Percentiles rank a stretch among this genome's conserved stretches.
Conservation (phyloP, 2,113 vertebrate species). For the Progne subis region DNA sequence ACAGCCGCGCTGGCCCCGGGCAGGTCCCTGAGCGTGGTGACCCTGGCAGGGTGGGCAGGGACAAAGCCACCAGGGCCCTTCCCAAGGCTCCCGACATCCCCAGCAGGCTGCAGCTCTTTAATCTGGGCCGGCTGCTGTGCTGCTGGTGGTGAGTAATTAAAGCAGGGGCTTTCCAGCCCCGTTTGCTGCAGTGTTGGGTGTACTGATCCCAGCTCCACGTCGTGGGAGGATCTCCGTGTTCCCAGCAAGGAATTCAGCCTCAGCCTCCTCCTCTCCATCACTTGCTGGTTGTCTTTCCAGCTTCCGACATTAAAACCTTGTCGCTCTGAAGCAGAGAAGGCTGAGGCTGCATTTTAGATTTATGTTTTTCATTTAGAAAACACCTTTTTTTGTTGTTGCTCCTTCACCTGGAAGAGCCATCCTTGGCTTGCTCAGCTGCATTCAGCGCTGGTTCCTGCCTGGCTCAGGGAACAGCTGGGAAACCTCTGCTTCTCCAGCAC, state of each 20-base stretch:
- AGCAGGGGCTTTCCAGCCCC: neutral
- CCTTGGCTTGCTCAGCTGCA: neutral
- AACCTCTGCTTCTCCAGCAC: neutral
- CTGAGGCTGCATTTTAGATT: neutral
- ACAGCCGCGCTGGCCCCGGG: fast-evolving
- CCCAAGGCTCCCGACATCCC: neutral
- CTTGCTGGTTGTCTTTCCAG: neutral
- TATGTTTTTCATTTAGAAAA: neutral
- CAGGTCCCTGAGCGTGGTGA: fast-evolving
- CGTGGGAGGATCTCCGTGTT: neutral
- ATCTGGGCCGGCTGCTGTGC: neutral
- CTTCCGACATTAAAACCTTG: neutral
- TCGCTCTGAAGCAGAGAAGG: neutral
- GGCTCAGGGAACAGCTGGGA: neutral
- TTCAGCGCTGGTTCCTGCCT: neutral
- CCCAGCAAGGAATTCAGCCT: neutral
- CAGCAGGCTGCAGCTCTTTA: neutral
- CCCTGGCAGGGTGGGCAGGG: neutral
- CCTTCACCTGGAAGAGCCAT: neutral
- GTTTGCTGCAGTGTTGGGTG: neutral
- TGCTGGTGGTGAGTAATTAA: neutral
- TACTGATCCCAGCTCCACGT: neutral
- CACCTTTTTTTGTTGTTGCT: neutral
- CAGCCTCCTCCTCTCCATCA: neutral
- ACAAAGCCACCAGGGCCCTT: neutral